These are phyloP conservation scores for Cygnus atratus DNA, from an alignment of 2,113 vertebrate species.

Conservation along the genomic window DNA sequence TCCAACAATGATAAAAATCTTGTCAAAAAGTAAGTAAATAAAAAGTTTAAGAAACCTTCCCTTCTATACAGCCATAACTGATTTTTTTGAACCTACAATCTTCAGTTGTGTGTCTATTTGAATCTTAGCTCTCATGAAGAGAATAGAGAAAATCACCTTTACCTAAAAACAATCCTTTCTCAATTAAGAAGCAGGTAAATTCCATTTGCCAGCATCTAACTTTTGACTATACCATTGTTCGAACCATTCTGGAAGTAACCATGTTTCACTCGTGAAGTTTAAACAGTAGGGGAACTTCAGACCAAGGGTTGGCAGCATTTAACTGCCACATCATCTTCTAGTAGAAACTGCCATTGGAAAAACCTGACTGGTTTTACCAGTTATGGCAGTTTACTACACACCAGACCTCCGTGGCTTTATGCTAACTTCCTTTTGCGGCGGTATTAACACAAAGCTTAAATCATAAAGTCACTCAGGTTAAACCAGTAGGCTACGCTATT, in stretches of 20 bases:
- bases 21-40: not conserved
- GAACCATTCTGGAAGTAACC: not conserved
- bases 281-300: not conserved
- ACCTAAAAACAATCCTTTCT: not conserved
- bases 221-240: not conserved
- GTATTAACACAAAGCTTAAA: not conserved
- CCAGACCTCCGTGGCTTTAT: not conserved
- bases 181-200: not conserved
- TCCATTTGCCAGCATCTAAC: not conserved
- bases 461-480: not conserved
- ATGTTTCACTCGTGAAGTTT: not conserved
- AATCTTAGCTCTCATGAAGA: not conserved
- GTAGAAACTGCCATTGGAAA: not conserved
- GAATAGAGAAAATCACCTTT: not conserved
- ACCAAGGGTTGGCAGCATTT: not conserved
- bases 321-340: not conserved
- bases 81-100: not conserved
- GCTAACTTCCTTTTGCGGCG: not conserved
- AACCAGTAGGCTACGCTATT: not conserved
- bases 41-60: not conserved
- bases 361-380: conserved; percentile 19
- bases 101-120: not conserved
- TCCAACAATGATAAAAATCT: not conserved
- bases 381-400: not conserved
- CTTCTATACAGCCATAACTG: not conserved